Evolutionary conservation across 2,113 vertebrate genomes (phyloP).

Genomic region (Ictidomys tridecemlineatus): DNA sequence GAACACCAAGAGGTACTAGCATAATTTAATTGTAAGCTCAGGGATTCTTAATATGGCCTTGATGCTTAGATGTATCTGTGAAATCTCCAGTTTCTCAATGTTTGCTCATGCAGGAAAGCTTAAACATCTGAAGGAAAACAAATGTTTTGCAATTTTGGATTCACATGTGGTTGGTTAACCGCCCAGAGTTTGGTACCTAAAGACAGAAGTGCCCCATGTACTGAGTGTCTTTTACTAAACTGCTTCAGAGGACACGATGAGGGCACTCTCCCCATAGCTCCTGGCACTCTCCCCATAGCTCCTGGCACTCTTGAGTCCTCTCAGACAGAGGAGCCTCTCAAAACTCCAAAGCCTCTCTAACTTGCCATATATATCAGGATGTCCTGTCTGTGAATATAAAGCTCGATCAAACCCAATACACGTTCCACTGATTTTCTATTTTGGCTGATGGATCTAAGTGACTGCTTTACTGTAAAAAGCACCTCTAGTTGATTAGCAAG

Average conservation of each 20-base stretch:
- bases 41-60: background rate
- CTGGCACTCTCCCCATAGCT: background rate
- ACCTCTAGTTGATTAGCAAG: background rate
- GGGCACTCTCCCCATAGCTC: background rate
- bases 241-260: background rate
- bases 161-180: background rate
- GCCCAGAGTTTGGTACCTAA: background rate
- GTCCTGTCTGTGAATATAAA: background rate
- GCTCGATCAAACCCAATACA: background rate
- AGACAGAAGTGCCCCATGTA: background rate
- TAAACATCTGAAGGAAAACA: slow-evolving; percentile 4
- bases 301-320: background rate
- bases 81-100: background rate
- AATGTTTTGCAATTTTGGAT: background rate
- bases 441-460: background rate
- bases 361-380: background rate
- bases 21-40: background rate
- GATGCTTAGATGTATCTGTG: background rate
- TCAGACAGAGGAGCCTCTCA: background rate
- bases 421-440: background rate
- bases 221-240: background rate
- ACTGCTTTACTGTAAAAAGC: background rate
- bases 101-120: background rate
- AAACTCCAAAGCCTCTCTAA: background rate
- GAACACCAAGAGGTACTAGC: background rate